Percentiles rank a stretch among this genome's conserved stretches.
Conservation (phyloP, 2,797 vertebrate genomes). For the Cossypha dichroa region DNA sequence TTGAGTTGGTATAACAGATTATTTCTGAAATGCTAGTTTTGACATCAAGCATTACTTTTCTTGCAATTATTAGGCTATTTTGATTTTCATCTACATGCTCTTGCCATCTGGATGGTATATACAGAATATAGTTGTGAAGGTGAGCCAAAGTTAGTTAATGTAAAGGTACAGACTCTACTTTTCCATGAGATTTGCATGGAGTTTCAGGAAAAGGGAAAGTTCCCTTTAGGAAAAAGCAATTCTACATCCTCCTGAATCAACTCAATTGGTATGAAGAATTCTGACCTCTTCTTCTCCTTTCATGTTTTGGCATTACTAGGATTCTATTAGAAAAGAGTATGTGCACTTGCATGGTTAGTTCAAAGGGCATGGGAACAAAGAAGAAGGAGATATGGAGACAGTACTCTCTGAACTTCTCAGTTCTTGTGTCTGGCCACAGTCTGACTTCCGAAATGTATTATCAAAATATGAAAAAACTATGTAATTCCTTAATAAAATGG, state of each 20-base stretch:
- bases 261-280: not conserved
- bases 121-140: slow-evolving; percentile 2
- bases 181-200: not conserved
- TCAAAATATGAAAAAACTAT: not conserved
- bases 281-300: not conserved
- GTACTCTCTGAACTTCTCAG: not conserved
- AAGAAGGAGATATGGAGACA: not conserved
- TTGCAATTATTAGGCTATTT: slow-evolving; percentile 23
- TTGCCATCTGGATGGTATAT: not conserved
- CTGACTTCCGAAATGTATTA: not conserved
- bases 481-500: not conserved
- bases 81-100: not conserved
- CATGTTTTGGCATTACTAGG: not conserved
- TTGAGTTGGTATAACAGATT: not conserved
- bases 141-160: not conserved
- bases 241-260: not conserved
- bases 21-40: not conserved
- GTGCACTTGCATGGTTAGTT: not conserved
- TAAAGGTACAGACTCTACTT: not conserved
- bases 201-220: not conserved
- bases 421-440: not conserved
- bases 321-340: not conserved
- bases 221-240: not conserved
- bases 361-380: not conserved
- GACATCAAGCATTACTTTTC: slow-evolving; percentile 1